Base-by-base conservation (phyloP, 1,140 invertebrate genomes). In the Manduca sexta region DNA sequence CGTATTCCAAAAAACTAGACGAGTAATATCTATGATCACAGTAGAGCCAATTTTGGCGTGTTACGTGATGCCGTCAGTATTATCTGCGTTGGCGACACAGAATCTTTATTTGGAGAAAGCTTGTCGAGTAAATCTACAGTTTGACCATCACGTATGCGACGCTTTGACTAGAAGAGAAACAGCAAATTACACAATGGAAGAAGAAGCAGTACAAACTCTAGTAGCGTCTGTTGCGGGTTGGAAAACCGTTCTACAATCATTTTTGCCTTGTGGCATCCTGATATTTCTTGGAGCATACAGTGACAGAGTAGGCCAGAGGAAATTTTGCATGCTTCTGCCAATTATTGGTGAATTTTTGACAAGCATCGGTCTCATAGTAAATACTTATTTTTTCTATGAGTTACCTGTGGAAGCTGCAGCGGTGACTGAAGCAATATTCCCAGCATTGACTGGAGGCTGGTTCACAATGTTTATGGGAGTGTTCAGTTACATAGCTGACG, bases 391-490 rank as follows among this genome's bases (percentile, higher is more conserved):
- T 66, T 92, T 92, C 69, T 87, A 93, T 62, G 88, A 92, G 65
- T 62, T 93, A n/a, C 92, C 93, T 0, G 92, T 95, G 87, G 93
- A 94, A 81, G 91, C 89, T 0, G 91, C 92, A 3, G 93, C 92
- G 0, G 85, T 94, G 0, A 89, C 92, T 3, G 93, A 94, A 74
- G 91, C 92, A 1, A 84, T 94, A 29, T 93, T 93, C 72, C 93
- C 93, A 0, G 92, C 92, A 0, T 62, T 97, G 0, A 92, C 93
- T 4, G 94, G 94, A 1, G 94, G 94, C 1, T 95, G 93, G 91
- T 93, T 95, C 60, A 94, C 93, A 12, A 93, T 96, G 90, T 91
- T 96, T 54, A 95, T 96, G 92, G 93, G 93, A 10, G 91, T 94
- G 26, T 97, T 96, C 73, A 96, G 94, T 72, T 97, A 96, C 64